Percentiles rank a stretch among this genome's conserved stretches.
phyloP scores from a whole-genome alignment of 2,113 vertebrate species.

The Petroica traversi region DNA sequence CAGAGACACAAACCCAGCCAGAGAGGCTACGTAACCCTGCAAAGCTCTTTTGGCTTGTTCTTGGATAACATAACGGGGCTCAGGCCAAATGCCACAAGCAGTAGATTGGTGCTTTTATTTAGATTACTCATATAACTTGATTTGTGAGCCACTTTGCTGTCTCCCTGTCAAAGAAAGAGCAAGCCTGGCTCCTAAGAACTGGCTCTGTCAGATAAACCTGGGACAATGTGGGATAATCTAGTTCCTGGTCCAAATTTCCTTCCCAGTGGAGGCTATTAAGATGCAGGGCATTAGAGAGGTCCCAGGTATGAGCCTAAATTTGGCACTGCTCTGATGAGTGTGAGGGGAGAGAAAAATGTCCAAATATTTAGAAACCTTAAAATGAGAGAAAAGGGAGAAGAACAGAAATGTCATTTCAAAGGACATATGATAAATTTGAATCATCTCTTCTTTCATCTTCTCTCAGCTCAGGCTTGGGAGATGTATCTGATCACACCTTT shows the following conservation, averaged over 20 bases:
- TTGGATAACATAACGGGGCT: not conserved
- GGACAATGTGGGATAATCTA: not conserved
- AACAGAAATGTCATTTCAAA: not conserved
- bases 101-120: constrained; percentile 18
- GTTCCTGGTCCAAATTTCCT: not conserved
- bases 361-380: not conserved
- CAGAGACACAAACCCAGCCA: not conserved
- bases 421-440: not conserved
- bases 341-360: not conserved
- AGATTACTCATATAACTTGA: not conserved
- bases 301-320: not conserved
- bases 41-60: constrained; percentile 25
- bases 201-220: not conserved
- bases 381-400: not conserved
- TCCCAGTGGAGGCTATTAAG: not conserved
- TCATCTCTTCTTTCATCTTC: not conserved
- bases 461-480: not conserved
- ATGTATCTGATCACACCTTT: not conserved
- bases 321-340: not conserved
- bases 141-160: not conserved
- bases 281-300: not conserved
- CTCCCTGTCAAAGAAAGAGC: not conserved
- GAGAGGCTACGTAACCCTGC: constrained; percentile 9
- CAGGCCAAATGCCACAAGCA: constrained; percentile 1
- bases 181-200: not conserved